Evolutionary conservation across 2,797 vertebrate genomes (phyloP).

Genomic region (Hipposideros larvatus): DNA sequence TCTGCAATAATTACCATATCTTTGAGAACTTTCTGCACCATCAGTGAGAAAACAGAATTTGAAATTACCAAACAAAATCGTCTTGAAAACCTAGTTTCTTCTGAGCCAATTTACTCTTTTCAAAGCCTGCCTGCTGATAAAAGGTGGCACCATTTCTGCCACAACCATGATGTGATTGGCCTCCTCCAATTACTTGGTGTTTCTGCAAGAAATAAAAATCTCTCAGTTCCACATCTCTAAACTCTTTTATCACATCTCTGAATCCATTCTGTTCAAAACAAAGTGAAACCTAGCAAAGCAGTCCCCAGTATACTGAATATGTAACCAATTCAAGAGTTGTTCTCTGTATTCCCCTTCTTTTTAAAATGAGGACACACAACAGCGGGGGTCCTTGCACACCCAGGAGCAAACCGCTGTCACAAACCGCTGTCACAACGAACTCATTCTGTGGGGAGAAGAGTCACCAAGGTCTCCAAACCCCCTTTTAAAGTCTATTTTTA

Average conservation of each 20-base stretch:
- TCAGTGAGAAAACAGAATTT: conserved; percentile 80
- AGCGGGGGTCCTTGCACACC: not conserved
- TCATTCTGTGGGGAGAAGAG: not conserved
- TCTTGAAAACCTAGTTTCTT: conserved; percentile 71
- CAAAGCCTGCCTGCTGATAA: conserved; percentile 61
- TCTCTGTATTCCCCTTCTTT: not conserved
- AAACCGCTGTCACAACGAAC: not conserved
- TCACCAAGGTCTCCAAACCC: not conserved
- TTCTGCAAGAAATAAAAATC: conserved; percentile 46
- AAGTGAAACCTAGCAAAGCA: not conserved
- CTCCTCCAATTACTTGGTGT: conserved; percentile 4
- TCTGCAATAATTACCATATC: conserved; percentile 79
- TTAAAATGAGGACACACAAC: not conserved
- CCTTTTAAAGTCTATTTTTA: not conserved
- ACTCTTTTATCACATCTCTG: conserved; percentile 43
- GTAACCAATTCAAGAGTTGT: rapidly evolving
- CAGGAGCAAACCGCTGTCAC: not conserved
- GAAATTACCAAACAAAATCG: conserved; percentile 77
- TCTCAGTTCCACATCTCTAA: not conserved
- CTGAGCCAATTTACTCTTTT: conserved; percentile 56
- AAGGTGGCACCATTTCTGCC: conserved; percentile 40
- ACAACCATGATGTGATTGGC: not conserved
- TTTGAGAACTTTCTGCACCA: conserved; percentile 77
- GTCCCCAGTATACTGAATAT: not conserved
- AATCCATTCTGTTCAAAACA: conserved; percentile 17